Evolutionary conservation across 2,888 invertebrate species (phyloP).

Genomic region (Lucinisca nassula): DNA sequence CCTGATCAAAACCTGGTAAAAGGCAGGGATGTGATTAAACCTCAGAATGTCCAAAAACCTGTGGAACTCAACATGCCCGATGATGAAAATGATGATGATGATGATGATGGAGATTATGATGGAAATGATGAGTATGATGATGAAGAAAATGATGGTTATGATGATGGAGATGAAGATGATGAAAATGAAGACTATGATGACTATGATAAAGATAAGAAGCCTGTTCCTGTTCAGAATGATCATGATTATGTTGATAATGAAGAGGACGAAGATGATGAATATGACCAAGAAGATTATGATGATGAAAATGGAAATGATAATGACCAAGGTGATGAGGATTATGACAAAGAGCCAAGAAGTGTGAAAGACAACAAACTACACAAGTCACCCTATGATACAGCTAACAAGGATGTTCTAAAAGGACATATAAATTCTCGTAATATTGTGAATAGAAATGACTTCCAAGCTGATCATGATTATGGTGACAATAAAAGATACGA

Average conservation of each 20-base stretch:
- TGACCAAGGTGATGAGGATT: slow-evolving; percentile 56
- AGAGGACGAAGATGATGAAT: slow-evolving; percentile 27
- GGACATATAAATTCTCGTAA: slow-evolving; percentile 59
- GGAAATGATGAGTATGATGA: slow-evolving; percentile 63
- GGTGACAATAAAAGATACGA: slow-evolving; percentile 54
- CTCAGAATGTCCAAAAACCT: slow-evolving; percentile 2
- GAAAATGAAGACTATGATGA: slow-evolving; percentile 41
- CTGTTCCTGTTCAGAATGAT: slow-evolving; percentile 51
- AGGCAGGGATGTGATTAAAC: neutral
- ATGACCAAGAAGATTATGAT: slow-evolving; percentile 50
- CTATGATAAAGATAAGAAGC: neutral
- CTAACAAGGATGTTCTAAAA: slow-evolving; percentile 21
- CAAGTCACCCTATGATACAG: slow-evolving; percentile 3
- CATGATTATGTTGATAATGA: slow-evolving; percentile 51
- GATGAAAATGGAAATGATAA: slow-evolving; percentile 68
- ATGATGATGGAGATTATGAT: slow-evolving; percentile 73
- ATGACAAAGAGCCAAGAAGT: slow-evolving; percentile 51
- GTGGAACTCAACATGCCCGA: slow-evolving; percentile 5
- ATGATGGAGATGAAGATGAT: slow-evolving; percentile 57
- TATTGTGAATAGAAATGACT: slow-evolving; percentile 19
- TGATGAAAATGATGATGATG: slow-evolving; percentile 64
- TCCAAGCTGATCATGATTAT: neutral
- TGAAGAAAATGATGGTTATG: slow-evolving; percentile 62
- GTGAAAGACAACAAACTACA: slow-evolving; percentile 49
- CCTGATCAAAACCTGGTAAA: neutral